Evolutionary conservation across 1,140 invertebrate species (phyloP).

Genomic region (Artemia franciscana): DNA sequence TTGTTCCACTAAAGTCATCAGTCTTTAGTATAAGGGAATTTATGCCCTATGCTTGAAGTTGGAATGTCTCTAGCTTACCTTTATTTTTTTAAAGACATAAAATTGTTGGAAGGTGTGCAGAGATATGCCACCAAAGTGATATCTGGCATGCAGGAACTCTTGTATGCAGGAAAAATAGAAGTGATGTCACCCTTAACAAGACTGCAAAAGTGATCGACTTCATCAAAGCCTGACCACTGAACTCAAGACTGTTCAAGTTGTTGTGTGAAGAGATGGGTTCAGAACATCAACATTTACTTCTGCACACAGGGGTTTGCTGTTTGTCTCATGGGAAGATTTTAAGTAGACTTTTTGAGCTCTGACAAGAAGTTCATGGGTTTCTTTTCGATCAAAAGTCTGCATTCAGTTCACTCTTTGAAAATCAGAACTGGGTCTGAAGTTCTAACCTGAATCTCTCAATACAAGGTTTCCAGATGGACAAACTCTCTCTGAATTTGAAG

Average conservation of each 20-base stretch:
- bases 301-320: not conserved
- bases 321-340: not conserved
- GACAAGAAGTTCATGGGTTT: not conserved
- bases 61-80: too few species aligned
- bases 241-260: too few species aligned
- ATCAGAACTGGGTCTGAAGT: not conserved
- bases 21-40: too few species aligned
- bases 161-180: too few species aligned
- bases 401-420: too few species aligned
- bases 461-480: not conserved
- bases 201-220: not conserved
- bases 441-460: not conserved
- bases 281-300: not conserved
- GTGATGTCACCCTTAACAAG: not conserved
- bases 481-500: not conserved
- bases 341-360: too few species aligned
- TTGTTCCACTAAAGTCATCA: too few species aligned
- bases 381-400: not conserved
- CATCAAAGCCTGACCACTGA: not conserved
- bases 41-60: too few species aligned
- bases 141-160: too few species aligned
- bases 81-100: too few species aligned
- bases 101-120: too few species aligned
- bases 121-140: too few species aligned
- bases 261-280: not conserved